Conservation (phyloP, 2,888 invertebrate genomes). For the Agrotis clavis region DNA sequence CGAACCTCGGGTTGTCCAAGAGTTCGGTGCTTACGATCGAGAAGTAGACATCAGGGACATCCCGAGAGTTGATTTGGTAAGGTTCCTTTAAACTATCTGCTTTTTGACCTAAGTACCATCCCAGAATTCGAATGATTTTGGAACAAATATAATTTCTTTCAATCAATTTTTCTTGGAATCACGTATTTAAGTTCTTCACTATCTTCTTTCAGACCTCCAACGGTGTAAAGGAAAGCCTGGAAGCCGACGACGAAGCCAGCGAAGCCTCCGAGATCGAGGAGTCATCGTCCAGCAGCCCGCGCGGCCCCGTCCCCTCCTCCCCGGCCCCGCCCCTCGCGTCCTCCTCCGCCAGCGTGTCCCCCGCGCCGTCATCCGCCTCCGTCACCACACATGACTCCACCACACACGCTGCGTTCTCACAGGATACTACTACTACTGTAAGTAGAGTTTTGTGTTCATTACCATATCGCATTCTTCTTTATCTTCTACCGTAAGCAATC, state of each 20-base stretch:
- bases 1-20: too few species aligned
- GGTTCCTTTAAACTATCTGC: too few species aligned
- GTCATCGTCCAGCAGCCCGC: conserved; percentile 68
- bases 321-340: conserved; percentile 73
- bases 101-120: background rate
- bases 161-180: background rate
- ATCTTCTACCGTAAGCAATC: too few species aligned
- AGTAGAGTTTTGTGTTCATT: conserved; percentile 60
- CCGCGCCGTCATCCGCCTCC: conserved; percentile 74
- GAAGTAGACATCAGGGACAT: too few species aligned
- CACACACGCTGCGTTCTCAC: conserved; percentile 79
- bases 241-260: conserved; percentile 85
- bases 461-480: too few species aligned
- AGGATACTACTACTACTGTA: conserved; percentile 85
- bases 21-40: too few species aligned
- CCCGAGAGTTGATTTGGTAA: too few species aligned
- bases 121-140: background rate
- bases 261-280: conserved; percentile 80
- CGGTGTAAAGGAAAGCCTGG: conserved; percentile 86
- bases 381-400: conserved; percentile 79
- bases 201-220: conserved; percentile 80
- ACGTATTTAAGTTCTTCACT: background rate
- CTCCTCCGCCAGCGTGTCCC: conserved; percentile 75
- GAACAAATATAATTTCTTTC: background rate
- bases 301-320: conserved; percentile 73